Conservation (phyloP, 2,888 invertebrate species). For the Phania funesta region DNA sequence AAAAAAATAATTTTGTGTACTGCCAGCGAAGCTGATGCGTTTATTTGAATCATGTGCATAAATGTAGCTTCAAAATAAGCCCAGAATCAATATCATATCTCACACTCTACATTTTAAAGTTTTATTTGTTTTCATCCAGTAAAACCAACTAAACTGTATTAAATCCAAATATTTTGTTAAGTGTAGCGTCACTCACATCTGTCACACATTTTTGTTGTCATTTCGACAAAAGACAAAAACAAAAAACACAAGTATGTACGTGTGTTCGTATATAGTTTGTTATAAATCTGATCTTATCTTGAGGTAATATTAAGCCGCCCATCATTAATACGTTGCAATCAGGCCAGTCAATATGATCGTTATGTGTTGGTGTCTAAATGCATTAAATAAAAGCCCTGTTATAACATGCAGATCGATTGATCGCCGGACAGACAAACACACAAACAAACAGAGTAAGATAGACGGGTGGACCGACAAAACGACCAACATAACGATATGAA, state of each 20-base stretch:
- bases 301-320: conserved; percentile 65
- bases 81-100: no score
- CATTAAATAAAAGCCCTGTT: conserved; percentile 62
- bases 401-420: conserved; percentile 50
- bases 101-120: no score
- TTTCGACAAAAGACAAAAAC: background rate
- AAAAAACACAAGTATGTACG: background rate
- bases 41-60: no score
- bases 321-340: conserved; percentile 52
- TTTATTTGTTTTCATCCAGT: no score
- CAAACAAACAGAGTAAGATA: background rate
- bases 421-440: conserved; percentile 18
- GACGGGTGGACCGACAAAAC: conserved; percentile 1
- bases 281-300: conserved; percentile 67
- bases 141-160: background rate
- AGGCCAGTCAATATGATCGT: conserved; percentile 53
- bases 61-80: no score
- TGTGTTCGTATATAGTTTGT: conserved; percentile 14
- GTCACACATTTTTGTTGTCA: conserved; percentile 25
- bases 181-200: background rate
- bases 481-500: conserved; percentile 7
- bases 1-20: no score
- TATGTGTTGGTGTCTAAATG: conserved; percentile 66
- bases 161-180: background rate
- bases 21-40: no score